Evolutionary conservation across 2,113 vertebrate species (phyloP).

Genomic region (Cephalopterus ornatus): DNA sequence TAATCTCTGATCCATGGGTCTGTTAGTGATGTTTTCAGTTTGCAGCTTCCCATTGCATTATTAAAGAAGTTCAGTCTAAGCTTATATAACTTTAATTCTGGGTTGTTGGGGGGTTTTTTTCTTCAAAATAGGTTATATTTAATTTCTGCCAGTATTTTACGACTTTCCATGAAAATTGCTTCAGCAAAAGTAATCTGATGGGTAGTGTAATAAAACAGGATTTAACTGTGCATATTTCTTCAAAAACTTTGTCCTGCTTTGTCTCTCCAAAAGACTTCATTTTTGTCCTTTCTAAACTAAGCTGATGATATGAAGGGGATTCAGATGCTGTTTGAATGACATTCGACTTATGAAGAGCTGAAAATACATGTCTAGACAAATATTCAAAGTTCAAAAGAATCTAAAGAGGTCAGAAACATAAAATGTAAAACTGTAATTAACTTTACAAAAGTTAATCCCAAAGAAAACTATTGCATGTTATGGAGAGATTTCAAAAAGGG

Average conservation of each 20-base stretch:
- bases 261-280: not conserved
- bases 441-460: not conserved
- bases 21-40: not conserved
- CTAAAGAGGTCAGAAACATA: not conserved
- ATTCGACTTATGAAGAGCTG: not conserved
- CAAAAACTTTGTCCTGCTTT: not conserved
- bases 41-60: not conserved
- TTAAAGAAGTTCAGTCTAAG: not conserved
- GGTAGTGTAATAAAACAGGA: not conserved
- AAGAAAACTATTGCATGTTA: not conserved
- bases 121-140: not conserved
- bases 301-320: not conserved
- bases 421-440: constrained; percentile 1
- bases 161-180: not conserved
- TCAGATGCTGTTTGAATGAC: not conserved
- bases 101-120: not conserved
- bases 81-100: not conserved
- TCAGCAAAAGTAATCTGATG: not conserved
- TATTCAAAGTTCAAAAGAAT: constrained; percentile 13
- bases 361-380: not conserved
- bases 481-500: not conserved
- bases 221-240: not conserved
- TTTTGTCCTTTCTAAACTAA: not conserved
- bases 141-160: not conserved
- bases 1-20: not conserved